A percentile compares a stretch with the other conserved stretches of the same genome.
These are phyloP conservation scores for Pangasianodon hypophthalmus DNA, from an alignment of 2,113 vertebrate species.

Conservation along the genomic window DNA sequence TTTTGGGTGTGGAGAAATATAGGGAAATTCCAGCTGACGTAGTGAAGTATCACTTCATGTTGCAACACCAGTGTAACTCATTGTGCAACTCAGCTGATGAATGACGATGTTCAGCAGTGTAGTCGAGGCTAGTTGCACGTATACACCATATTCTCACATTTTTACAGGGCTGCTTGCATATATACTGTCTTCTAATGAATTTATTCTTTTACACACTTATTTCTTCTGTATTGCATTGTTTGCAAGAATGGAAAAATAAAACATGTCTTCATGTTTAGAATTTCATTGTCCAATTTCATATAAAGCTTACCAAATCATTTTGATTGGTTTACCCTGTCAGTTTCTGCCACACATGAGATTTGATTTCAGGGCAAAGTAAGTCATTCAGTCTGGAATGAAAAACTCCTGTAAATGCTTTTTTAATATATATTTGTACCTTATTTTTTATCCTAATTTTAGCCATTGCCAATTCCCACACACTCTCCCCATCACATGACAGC, in stretches of 20 bases:
- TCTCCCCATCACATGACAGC: background rate
- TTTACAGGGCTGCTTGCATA: background rate
- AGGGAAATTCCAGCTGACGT: constrained; percentile 3
- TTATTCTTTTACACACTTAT: background rate
- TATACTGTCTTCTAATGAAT: background rate
- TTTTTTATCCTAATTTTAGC: too few species aligned
- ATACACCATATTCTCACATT: background rate
- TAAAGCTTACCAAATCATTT: background rate
- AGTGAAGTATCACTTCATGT: background rate
- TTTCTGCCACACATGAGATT: background rate
- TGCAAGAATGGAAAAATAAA: background rate
- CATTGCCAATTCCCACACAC: too few species aligned
- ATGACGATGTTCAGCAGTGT: background rate
- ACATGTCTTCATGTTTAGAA: background rate
- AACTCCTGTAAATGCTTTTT: too few species aligned
- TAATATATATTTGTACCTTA: too few species aligned
- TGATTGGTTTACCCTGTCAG: background rate
- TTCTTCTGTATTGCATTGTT: background rate
- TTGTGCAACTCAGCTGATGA: background rate
- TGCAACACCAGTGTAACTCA: constrained; percentile 4
- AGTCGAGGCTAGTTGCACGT: background rate
- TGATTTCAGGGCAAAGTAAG: too few species aligned
- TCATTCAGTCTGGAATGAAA: too few species aligned
- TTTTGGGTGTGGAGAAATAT: background rate
- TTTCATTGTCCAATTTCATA: background rate